phyloP scores from a whole-genome alignment of 2,113 vertebrate species.

The Pangasianodon hypophthalmus region DNA sequence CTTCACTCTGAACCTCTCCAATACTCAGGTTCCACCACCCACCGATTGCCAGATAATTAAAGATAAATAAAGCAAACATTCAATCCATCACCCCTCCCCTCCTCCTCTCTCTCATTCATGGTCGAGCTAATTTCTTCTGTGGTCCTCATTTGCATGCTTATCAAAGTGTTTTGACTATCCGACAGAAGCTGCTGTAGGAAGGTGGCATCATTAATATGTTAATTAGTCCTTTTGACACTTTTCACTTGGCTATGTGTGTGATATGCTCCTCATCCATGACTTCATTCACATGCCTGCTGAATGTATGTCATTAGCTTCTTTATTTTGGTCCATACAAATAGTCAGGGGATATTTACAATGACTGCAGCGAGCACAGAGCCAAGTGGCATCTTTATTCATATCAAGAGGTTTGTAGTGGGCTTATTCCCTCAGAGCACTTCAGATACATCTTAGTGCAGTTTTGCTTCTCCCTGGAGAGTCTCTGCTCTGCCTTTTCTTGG shows the following conservation, averaged over 20 bases:
- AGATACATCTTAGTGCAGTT: slow-evolving; percentile 22
- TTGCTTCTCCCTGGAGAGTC: slow-evolving; percentile 17
- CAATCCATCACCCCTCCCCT: slow-evolving; percentile 63
- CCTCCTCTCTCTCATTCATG: slow-evolving; percentile 44
- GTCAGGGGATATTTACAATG: slow-evolving; percentile 54
- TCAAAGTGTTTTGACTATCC: slow-evolving; percentile 81
- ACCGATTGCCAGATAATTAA: slow-evolving; percentile 68
- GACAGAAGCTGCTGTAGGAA: slow-evolving; percentile 76
- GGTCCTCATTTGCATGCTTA: slow-evolving; percentile 81
- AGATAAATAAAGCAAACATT: slow-evolving; percentile 70
- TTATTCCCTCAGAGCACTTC: slow-evolving; percentile 39
- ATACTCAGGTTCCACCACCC: slow-evolving; percentile 43
- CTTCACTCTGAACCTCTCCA: slow-evolving; percentile 35
- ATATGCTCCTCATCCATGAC: slow-evolving; percentile 64
- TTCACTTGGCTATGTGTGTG: slow-evolving; percentile 61
- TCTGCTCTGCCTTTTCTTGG: slow-evolving; percentile 18
- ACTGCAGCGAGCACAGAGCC: slow-evolving; percentile 27
- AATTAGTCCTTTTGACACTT: slow-evolving; percentile 70
- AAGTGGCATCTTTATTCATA: slow-evolving; percentile 44
- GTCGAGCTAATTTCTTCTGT: slow-evolving; percentile 76
- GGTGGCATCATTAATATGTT: slow-evolving; percentile 83
- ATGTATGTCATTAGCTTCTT: slow-evolving; percentile 62
- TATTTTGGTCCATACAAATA: slow-evolving; percentile 61
- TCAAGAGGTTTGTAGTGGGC: slow-evolving; percentile 48
- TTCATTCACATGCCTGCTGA: slow-evolving; percentile 47